These are phyloP conservation scores for Lagocephalus sceleratus DNA, from an alignment of 2,797 vertebrate species.

Conservation along the genomic window DNA sequence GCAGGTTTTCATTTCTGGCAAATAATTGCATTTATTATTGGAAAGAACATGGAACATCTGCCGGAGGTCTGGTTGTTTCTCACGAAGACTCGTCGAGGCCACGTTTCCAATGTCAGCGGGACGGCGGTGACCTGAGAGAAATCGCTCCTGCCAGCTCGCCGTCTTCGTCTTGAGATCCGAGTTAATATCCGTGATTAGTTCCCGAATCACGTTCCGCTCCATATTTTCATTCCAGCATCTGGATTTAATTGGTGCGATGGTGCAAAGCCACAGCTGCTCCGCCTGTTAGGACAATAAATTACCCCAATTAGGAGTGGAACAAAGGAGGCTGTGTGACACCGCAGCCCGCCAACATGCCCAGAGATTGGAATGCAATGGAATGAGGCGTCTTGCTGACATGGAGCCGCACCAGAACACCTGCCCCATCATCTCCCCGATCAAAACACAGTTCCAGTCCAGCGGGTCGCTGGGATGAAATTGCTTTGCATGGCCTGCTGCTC, in stretches of 20 bases:
- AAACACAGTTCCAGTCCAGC: slow-evolving; percentile 40
- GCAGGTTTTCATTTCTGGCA: slow-evolving; percentile 26
- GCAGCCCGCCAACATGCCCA: slow-evolving; percentile 28
- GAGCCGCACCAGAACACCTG: slow-evolving; percentile 45
- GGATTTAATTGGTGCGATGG: slow-evolving; percentile 68
- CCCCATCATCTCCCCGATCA: slow-evolving; percentile 44
- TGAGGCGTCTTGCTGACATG: slow-evolving; percentile 28
- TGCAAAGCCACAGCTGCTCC: slow-evolving; percentile 75
- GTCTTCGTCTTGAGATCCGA: slow-evolving; percentile 36
- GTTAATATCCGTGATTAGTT: slow-evolving; percentile 50
- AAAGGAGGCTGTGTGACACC: slow-evolving; percentile 59
- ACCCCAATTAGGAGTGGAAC: slow-evolving; percentile 71
- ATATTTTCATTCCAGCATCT: slow-evolving; percentile 68
- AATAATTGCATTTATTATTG: slow-evolving; percentile 50
- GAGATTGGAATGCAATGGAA: slow-evolving; percentile 32
- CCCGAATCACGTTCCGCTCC: slow-evolving; percentile 54
- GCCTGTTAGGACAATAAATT: slow-evolving; percentile 78
- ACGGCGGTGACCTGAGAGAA: slow-evolving; percentile 3
- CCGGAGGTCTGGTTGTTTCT: slow-evolving; percentile 20
- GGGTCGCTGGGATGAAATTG: slow-evolving; percentile 32
- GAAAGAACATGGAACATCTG: slow-evolving; percentile 22
- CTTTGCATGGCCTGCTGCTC: slow-evolving; percentile 32
- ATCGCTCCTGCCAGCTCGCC: slow-evolving; percentile 36
- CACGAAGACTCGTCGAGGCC: slow-evolving; percentile 35
- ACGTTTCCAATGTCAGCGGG: slow-evolving; percentile 21